These are phyloP conservation scores for Neodiprion fabricii DNA, from an alignment of 1,140 invertebrate species.

Conservation along the genomic window DNA sequence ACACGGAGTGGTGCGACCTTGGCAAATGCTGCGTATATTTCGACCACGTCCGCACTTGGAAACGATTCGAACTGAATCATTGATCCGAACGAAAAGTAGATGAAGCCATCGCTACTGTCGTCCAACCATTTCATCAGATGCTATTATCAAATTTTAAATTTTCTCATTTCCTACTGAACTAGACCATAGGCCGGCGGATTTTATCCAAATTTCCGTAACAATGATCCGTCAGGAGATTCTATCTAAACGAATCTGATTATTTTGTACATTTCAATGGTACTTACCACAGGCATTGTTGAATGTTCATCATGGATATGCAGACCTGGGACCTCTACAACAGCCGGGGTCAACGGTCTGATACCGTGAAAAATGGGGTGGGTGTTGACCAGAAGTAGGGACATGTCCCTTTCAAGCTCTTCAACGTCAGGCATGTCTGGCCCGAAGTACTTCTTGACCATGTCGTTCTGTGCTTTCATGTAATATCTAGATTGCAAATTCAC, in stretches of 20 bases:
- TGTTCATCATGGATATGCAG: slow-evolving; percentile 45
- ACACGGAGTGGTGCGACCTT: slow-evolving; percentile 49
- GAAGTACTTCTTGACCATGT: slow-evolving; percentile 35
- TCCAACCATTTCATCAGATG: slow-evolving; percentile 70
- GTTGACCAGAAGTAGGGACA: slow-evolving; percentile 52
- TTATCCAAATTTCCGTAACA: background rate
- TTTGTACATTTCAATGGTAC: background rate
- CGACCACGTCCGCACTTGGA: slow-evolving; percentile 61
- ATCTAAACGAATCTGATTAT: background rate
- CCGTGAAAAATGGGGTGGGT: slow-evolving; percentile 45
- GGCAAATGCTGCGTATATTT: slow-evolving; percentile 67
- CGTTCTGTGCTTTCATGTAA: slow-evolving; percentile 43
- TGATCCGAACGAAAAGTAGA: slow-evolving; percentile 76
- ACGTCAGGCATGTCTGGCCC: slow-evolving; percentile 34
- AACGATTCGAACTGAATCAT: slow-evolving; percentile 66
- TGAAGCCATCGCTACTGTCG: slow-evolving; percentile 69
- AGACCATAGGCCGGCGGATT: too few relatives aligned
- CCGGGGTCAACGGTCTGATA: slow-evolving; percentile 45
- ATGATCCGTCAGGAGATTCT: background rate
- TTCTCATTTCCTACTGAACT: background rate
- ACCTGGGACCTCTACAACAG: slow-evolving; percentile 57
- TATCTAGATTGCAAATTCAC: background rate
- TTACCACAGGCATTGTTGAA: background rate
- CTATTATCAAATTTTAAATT: slow-evolving; percentile 52
- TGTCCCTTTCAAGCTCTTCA: slow-evolving; percentile 43